Evolutionary conservation across 2,113 vertebrate genomes (phyloP).

Genomic region (Anser cygnoides): DNA sequence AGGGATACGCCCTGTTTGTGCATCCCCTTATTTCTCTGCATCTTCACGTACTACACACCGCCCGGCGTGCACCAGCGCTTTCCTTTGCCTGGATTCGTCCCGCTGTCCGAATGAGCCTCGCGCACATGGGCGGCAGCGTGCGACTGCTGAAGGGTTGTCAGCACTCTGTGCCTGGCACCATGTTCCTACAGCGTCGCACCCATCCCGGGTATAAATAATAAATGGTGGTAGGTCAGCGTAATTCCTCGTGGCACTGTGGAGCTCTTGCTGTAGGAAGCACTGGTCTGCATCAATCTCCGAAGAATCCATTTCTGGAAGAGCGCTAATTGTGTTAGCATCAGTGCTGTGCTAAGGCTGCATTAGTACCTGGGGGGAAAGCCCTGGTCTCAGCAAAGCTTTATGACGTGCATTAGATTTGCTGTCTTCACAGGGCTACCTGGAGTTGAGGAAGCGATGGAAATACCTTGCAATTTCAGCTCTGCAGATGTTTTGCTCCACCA

Average conservation of each 20-base stretch:
- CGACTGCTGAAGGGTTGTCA: background rate
- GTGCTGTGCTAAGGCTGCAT: background rate
- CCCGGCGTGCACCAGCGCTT: background rate
- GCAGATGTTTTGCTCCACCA: background rate
- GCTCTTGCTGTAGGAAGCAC: constrained; percentile 31
- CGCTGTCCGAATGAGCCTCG: background rate
- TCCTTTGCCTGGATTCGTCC: background rate
- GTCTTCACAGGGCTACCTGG: background rate
- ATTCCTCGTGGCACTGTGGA: background rate
- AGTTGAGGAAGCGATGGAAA: background rate
- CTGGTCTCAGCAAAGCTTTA: background rate
- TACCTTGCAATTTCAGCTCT: background rate
- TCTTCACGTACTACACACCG: background rate
- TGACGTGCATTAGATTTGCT: background rate
- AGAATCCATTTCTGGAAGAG: constrained; percentile 33
- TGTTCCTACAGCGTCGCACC: constrained; percentile 2
- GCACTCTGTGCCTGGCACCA: background rate
- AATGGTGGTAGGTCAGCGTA: constrained; percentile 30
- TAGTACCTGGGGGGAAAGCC: background rate
- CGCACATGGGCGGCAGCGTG: background rate
- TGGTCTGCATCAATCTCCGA: background rate
- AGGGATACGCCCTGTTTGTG: background rate
- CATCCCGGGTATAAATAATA: constrained; percentile 64
- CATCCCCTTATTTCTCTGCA: background rate
- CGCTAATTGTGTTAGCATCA: background rate